Evolutionary conservation across 2,113 vertebrate genomes (phyloP), one percentile per base, ranked within the genome.

Genomic region (Mormyrus iriodes): DNA sequence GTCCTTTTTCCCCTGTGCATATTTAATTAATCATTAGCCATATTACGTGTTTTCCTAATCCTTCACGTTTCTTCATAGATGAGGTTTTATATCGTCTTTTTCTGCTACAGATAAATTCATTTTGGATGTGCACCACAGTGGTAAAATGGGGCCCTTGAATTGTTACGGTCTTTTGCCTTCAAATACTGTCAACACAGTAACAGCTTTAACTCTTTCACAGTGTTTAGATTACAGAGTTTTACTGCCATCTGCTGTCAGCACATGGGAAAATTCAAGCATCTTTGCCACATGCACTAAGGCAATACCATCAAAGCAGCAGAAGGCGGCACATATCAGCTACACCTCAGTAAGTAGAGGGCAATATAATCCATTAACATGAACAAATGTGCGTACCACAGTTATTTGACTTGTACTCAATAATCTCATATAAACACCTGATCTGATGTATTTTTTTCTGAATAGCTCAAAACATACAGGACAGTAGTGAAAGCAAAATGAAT

Each of bases 161-260:
- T 61, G 73, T 84, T 35, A 39, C 31, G 39, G 39, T 65, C 31
- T 8, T 85, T 69, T 49, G n/a, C 53, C 79, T 85, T 85, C 58
- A n/a, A 88, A n/a, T 88, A n/a, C 10, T 19, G 76, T 49, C 46
- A 44, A 21, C 39, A 88, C 7, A 24, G 51, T 7, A 48, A 61
- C 12, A 65, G 27, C 46, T 46, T 24, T 31, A 15, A n/a, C 31
- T 35, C 31, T 46, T 90, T 88, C 53, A 48, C 65, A 7, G 17
- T 19, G 73, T 84, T 48, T 84, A 13, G 82, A 48, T n/a, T 10
- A 53, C 88, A 69, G 92, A 88, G 85, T 91, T 90, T 89, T 82
- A 90, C 90, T 91, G 92, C 88, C 92, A 91, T 91, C 93, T 93
- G 90, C 90, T 93, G 93, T 76, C 49, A 1, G 87, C 10, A 87